A percentile compares a stretch with the other conserved stretches of the same genome.
Conservation (phyloP, 1,140 invertebrate genomes). For the Chymomyza costata region DNA sequence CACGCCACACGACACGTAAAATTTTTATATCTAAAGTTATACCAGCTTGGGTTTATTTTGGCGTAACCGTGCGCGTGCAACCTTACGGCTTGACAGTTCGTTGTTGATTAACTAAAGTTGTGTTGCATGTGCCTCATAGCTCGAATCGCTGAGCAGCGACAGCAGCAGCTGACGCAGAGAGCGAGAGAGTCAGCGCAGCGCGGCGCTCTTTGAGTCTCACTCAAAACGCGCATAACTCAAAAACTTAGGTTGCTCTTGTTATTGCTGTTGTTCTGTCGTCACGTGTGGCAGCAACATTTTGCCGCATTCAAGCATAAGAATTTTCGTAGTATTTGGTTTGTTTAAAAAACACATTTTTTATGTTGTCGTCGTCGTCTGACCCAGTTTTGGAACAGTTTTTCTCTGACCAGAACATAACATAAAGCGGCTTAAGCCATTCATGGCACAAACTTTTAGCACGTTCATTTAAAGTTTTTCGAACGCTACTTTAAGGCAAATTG, state of each 20-base stretch:
- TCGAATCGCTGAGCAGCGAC: conserved; percentile 15
- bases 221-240: conserved; percentile 15
- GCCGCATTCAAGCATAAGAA: too few species aligned
- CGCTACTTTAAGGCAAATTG: too few species aligned
- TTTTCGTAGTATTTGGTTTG: conserved; percentile 41
- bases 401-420: conserved; percentile 18
- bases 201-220: not conserved
- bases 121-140: conserved; percentile 16
- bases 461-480: conserved; percentile 38
- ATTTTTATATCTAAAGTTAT: not conserved
- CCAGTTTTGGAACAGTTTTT: conserved; percentile 35
- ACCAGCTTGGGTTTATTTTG: not conserved
- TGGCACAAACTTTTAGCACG: conserved; percentile 30
- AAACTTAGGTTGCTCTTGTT: conserved; percentile 40
- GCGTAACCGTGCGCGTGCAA: conserved; percentile 23
- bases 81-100: conserved; percentile 53
- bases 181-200: not conserved
- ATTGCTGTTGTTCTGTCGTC: conserved; percentile 38
- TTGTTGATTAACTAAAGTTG: conserved; percentile 44
- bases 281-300: too few species aligned
- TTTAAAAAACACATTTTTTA: conserved; percentile 54
- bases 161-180: not conserved
- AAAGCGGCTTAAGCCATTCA: conserved; percentile 10
- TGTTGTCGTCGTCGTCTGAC: conserved; percentile 38
- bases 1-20: conserved; percentile 55